Conservation (phyloP, 1,140 invertebrate species). For the Acromyrmex heyeri region DNA sequence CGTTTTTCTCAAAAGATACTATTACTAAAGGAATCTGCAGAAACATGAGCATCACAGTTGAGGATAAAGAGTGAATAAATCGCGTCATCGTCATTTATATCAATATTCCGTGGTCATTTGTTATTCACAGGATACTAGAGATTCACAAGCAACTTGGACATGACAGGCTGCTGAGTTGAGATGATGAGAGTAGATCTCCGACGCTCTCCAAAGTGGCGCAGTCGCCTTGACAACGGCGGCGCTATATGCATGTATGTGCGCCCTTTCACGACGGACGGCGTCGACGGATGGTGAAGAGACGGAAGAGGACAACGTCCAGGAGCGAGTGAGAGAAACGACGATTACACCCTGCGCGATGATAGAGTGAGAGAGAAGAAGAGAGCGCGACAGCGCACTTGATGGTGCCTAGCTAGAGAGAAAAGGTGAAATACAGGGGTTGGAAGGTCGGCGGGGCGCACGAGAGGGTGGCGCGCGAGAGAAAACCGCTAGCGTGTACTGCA, state of each 20-base stretch:
- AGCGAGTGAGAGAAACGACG: constrained; percentile 41
- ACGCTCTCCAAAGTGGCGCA: constrained; percentile 77
- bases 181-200: constrained; percentile 13
- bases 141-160: background rate
- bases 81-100: background rate
- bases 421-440: constrained; percentile 39
- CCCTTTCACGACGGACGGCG: constrained; percentile 63
- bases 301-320: constrained; percentile 37
- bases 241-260: constrained; percentile 83
- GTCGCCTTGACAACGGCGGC: constrained; percentile 83
- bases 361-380: constrained; percentile 46
- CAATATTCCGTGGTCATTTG: background rate
- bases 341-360: constrained; percentile 41
- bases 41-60: background rate
- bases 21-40: background rate
- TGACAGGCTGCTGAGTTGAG: background rate
- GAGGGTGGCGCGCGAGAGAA: constrained; percentile 77
- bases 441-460: constrained; percentile 16
- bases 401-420: constrained; percentile 25
- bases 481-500: constrained; percentile 83
- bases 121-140: background rate
- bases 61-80: background rate
- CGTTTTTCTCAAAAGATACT: background rate
- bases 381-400: constrained; percentile 22
- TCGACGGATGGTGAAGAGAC: constrained; percentile 32